Evolutionary conservation across 2,888 invertebrate species (phyloP).

Genomic region (Sinelater perroti): DNA sequence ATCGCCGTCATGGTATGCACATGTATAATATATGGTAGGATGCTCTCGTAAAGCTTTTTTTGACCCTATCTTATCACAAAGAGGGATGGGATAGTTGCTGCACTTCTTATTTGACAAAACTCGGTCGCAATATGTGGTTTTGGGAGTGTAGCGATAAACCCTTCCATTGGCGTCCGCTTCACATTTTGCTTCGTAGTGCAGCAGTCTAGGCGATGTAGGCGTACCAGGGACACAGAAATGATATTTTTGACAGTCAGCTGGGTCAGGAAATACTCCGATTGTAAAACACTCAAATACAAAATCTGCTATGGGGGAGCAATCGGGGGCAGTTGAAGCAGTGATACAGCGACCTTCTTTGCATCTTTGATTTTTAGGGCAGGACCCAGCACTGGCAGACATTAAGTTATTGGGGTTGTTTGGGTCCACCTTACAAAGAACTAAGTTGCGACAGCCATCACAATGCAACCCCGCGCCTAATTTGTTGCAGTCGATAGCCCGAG

Average conservation of each 20-base stretch:
- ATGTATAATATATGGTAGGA: too few species aligned
- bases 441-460: too few species aligned
- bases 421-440: too few species aligned
- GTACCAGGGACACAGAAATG: background rate
- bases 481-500: too few species aligned
- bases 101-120: background rate
- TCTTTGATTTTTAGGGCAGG: background rate
- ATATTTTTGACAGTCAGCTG: constrained; percentile 10
- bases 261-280: constrained; percentile 13
- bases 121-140: constrained; percentile 7
- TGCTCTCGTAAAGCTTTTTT: too few species aligned
- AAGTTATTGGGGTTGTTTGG: too few species aligned
- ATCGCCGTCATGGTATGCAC: too few species aligned
- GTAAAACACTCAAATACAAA: background rate
- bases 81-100: background rate
- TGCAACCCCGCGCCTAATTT: too few species aligned
- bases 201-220: too few species aligned
- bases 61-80: too few species aligned
- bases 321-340: background rate
- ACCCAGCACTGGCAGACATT: too few species aligned
- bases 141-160: constrained; percentile 4
- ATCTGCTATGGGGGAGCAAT: background rate
- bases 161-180: background rate
- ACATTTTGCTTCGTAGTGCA: background rate
- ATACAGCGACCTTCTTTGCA: background rate